Conservation (phyloP, 2,888 invertebrate species). For the Patella pellucida region DNA sequence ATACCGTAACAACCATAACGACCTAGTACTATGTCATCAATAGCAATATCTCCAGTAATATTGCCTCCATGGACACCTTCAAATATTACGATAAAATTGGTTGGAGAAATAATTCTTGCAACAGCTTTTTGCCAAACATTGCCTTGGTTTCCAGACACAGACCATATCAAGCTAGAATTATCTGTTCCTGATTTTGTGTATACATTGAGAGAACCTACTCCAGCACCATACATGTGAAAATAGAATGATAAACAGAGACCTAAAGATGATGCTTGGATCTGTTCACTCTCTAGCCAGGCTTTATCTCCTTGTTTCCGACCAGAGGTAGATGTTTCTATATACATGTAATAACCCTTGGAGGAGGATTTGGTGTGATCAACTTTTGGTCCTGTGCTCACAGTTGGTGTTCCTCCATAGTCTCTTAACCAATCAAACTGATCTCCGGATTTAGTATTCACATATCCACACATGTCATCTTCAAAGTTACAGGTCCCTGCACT, state of each 20-base stretch:
- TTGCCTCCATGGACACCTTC: slow-evolving; percentile 60
- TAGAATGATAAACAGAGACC: slow-evolving; percentile 59
- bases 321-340: slow-evolving; percentile 73
- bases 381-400: slow-evolving; percentile 56
- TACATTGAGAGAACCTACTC: slow-evolving; percentile 59
- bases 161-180: slow-evolving; percentile 36
- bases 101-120: slow-evolving; percentile 23
- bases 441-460: slow-evolving; percentile 47
- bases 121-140: slow-evolving; percentile 53
- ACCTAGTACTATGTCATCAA: slow-evolving; percentile 60
- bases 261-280: slow-evolving; percentile 37
- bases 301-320: slow-evolving; percentile 73
- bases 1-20: slow-evolving; percentile 40
- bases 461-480: slow-evolving; percentile 67
- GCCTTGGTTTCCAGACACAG: slow-evolving; percentile 51
- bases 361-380: slow-evolving; percentile 57
- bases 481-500: slow-evolving; percentile 64
- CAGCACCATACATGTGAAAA: slow-evolving; percentile 63
- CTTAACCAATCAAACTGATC: slow-evolving; percentile 67
- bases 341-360: slow-evolving; percentile 59
- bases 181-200: slow-evolving; percentile 45
- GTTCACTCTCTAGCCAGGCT: slow-evolving; percentile 70
- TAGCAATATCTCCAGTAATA: slow-evolving; percentile 63
- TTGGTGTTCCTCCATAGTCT: slow-evolving; percentile 56
- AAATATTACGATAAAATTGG: slow-evolving; percentile 48